These are phyloP conservation scores for Ophioninae sp. DNA, from an alignment of 2,888 invertebrate species.

Conservation along the genomic window DNA sequence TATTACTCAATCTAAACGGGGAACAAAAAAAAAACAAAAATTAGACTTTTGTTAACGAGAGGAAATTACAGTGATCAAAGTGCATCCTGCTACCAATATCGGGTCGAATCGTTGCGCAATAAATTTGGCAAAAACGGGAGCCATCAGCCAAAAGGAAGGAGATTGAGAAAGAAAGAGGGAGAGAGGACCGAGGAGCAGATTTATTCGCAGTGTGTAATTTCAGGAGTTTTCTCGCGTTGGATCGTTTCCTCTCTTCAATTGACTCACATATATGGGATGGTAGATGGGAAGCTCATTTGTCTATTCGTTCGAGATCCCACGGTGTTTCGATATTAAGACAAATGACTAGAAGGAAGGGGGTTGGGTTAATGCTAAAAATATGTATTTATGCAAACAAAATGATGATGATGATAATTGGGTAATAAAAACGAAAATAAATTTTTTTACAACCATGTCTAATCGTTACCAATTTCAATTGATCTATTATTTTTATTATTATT, in stretches of 20 bases:
- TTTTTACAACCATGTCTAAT: background rate
- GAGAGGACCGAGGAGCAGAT: background rate
- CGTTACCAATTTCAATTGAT: background rate
- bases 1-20: background rate
- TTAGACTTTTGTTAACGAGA: background rate
- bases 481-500: background rate
- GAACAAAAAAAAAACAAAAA: background rate
- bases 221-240: background rate
- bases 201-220: background rate
- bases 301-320: constrained; percentile 34
- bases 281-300: constrained; percentile 15
- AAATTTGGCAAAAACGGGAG: background rate
- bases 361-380: background rate
- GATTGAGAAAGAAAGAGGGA: background rate
- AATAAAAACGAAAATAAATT: background rate
- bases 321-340: constrained; percentile 7
- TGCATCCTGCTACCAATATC: background rate
- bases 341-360: background rate
- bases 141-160: background rate
- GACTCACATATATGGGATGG: constrained; percentile 6
- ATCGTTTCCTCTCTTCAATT: constrained; percentile 13
- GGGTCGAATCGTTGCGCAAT: background rate
- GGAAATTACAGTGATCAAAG: constrained; percentile 8
- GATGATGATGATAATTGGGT: background rate
- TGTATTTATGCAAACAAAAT: background rate